Base-by-base conservation (phyloP, 2,797 vertebrate genomes). In the Philypnodon macrostomus region DNA sequence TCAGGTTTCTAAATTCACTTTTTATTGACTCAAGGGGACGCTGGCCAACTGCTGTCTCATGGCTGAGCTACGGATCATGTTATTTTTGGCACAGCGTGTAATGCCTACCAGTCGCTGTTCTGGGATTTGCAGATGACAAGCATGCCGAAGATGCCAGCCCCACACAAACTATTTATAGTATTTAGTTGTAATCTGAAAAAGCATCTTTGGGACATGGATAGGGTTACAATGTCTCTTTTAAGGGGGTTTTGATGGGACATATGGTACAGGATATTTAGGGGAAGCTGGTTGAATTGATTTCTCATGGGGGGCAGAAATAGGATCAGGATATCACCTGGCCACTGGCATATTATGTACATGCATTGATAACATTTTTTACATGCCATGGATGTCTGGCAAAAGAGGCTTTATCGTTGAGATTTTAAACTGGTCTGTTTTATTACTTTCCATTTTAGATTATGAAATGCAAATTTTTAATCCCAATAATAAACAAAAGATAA, bases 61-160 rank as follows among this genome's bases (percentile, higher is more conserved):
- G 19, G 66, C 73, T 63, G 64, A 18, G 37, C 41, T 31, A 4
- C 13, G 33, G 63, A 47, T 69, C 26, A 0, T 30, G 75, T 75
- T 84, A 85, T 84, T 83, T 80, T 45, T 73, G 75, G 83, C 66
- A 39, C 58, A 16, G 34, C 3, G 46, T 62, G 47, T 55, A 34
- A 64, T 45, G 55, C 38, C 50, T 3, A 19, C 42, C 19, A 36
- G 50, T 55, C 9, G n/a, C 37, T 32, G 60, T 62, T 51, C 62
- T 54, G 53, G 56, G 56, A 58, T 65, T 58, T 32, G 27, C 63
- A 61, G 53, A 80, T 78, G 68, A 40, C 75, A 37, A n/a, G 39
- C 16, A 79, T 83, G 47, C 74, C 74, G 58, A 33, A 19, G 41
- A 79, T 81, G 53, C 75, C 79, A 63, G 32, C 17, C 33, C 48